Evolutionary conservation across 2,888 invertebrate species (phyloP).

Genomic region (Ischnura elegans): DNA sequence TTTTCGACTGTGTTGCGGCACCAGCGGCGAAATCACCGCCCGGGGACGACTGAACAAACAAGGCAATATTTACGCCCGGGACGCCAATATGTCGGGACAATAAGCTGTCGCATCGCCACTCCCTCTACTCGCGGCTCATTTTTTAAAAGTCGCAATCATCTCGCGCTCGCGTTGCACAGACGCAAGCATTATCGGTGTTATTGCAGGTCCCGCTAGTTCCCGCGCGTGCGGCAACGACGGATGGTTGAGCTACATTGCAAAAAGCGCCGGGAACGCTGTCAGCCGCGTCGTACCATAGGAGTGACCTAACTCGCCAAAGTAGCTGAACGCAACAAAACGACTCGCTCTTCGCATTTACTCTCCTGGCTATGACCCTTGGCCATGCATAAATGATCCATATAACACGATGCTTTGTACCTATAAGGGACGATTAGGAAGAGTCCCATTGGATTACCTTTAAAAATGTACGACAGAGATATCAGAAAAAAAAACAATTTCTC

Average conservation of each 20-base stretch:
- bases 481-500: too few relatives aligned
- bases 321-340: neutral
- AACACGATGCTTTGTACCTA: too few relatives aligned
- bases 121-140: neutral
- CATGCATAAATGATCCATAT: too few relatives aligned
- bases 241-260: neutral
- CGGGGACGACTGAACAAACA: conserved; percentile 1
- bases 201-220: neutral
- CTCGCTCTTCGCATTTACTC: neutral
- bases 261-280: neutral
- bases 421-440: too few relatives aligned
- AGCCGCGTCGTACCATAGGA: neutral
- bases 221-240: neutral
- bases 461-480: too few relatives aligned
- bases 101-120: neutral
- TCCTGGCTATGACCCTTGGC: too few relatives aligned
- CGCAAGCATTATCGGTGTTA: conserved; percentile 2
- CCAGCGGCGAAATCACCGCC: neutral
- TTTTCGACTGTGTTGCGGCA: neutral
- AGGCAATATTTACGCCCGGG: neutral
- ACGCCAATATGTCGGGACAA: neutral
- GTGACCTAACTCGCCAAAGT: neutral
- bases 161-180: neutral
- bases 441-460: too few relatives aligned
- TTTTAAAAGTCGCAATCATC: neutral